Conservation (phyloP, 2,888 invertebrate genomes). For the Empis livida region DNA sequence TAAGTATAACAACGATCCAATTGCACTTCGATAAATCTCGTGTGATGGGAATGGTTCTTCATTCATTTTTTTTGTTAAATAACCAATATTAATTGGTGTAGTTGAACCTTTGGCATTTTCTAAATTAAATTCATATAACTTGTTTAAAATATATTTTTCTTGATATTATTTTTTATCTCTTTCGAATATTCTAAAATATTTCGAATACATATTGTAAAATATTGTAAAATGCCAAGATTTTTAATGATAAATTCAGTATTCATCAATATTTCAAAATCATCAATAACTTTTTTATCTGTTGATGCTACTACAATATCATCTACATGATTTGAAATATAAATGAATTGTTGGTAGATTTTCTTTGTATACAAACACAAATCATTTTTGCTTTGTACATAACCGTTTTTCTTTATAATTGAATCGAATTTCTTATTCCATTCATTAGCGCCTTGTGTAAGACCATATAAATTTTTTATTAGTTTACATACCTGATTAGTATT, state of each 20-base stretch:
- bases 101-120: slow-evolving; percentile 1
- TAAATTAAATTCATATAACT: slow-evolving; percentile 1
- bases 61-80: neutral
- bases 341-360: neutral
- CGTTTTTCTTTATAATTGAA: neutral
- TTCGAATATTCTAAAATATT: neutral
- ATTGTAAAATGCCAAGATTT: neutral
- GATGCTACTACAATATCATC: neutral
- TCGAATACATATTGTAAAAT: too few species aligned
- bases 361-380: neutral
- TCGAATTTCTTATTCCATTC: slow-evolving; percentile 3
- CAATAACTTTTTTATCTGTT: neutral
- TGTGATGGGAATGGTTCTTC: neutral
- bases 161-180: slow-evolving; percentile 1
- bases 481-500: neutral
- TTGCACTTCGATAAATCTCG: slow-evolving; percentile 10
- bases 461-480: slow-evolving; percentile 1
- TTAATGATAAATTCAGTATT: neutral
- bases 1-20: slow-evolving; percentile 15
- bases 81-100: slow-evolving; percentile 5
- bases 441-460: neutral
- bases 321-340: neutral
- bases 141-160: slow-evolving; percentile 2
- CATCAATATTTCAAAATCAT: neutral
- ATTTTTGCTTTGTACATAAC: neutral